Evolutionary conservation across 2,797 vertebrate genomes (phyloP), one percentile per base, ranked within the genome.

Genomic region (Sebastes steindachneri): DNA sequence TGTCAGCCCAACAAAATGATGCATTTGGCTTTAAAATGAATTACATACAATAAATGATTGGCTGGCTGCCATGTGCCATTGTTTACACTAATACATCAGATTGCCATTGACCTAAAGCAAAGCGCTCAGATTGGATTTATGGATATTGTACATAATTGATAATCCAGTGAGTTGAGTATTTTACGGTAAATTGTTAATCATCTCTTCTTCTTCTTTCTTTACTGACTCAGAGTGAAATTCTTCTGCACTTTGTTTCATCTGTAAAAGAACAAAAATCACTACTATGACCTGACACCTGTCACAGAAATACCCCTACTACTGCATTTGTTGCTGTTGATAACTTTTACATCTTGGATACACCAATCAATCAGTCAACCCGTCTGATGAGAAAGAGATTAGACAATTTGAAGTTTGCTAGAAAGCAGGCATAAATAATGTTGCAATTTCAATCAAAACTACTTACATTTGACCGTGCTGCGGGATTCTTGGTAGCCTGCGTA

Each of bases 381-480:
- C 19, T 31, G 19, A 37, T 64, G 26, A 55, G 21, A 59, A 68
- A 77, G n/a, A 33, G n/a, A 41, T 14, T 17, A 26, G 7, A 41
- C 8, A 45, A 1, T 64, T 45, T 21, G 7, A 15, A 19, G 19
- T 62, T 63, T 67, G 53, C 48, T 67, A 19, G 5, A 48, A 55
- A 79, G 25, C 14, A 68, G 19, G 62, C 6, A 48, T 69, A 23
- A 14, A 53, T 23, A 9, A 29, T 68, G 41, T 67, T 37, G 17
- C 54, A 35, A 12, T 41, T 65, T 0, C 45, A 67, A 41, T 33
- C 5, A 9, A 26, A 70, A 66, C 23, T 7, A 14, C 99, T 99
- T 96, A 99, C 99, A 70, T 97, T 97, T 99, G 90, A 98, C 99
- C 2, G 98, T 99, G 89, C 96, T 97, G 80, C 97, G 97, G 0